Base-by-base conservation (phyloP, 2,888 invertebrate genomes). In the Polydrusus pterygomalis region DNA sequence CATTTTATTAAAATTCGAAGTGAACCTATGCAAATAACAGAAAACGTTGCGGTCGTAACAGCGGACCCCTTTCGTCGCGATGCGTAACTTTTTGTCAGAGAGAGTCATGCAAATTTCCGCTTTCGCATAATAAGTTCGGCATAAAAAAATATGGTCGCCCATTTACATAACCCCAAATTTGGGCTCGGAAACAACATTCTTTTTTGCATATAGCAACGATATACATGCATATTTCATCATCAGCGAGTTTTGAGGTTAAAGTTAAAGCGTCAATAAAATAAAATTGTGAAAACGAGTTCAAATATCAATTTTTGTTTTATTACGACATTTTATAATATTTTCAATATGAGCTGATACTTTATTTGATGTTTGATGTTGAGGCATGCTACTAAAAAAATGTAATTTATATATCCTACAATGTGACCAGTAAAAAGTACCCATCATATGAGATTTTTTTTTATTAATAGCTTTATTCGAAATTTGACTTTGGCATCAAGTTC, bases 161-260 rank as follows among this genome's bases (percentile, higher is more conserved):
- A 60, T 60, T 60, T 60, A 60, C 58, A 60, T 60, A 60, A 60
- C 58, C 58, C 58, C 17, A 60, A 60, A 38, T 40, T 60, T 60
- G 38, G 58, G 58, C 34, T 34, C 15, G 34, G 56, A 38, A 58
- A 38, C 58, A 60, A 38, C 58, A 72, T 68, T 74, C 56, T 49
- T 74, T 73, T 74, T 74, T 74, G 73, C 73, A 74, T 74, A 74
- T 38, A 54, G 68, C 54, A 58, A 74, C 68, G 51, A 74, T 68
- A 74, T 49, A 67, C 67, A 68, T 74, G 68, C 73, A 74, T 74
- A 74, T 68, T 74, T 74, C 68, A 74, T 74, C 68, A 74, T 62
- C 73, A 68, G 60, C 70, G 25, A 58, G 47, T 60, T 70, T 34
- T 34, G n/a, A 15, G 58, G 58, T 58, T 58, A 0, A 17, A 38